phyloP scores from a whole-genome alignment of 2,888 invertebrate species.

The Trisateles emortualis region DNA sequence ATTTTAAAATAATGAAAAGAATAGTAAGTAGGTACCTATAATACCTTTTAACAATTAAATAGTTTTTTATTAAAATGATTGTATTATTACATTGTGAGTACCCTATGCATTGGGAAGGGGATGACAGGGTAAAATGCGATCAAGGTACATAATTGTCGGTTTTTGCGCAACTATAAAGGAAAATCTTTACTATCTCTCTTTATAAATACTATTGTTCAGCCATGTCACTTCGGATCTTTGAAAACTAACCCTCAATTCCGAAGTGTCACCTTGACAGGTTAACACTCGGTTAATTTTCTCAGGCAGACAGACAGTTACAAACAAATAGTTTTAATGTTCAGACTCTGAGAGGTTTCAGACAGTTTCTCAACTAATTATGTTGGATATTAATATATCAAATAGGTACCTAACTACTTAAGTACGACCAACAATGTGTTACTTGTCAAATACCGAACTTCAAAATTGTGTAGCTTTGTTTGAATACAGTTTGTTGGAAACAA shows the following conservation, averaged over 20 bases:
- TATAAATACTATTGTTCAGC: too few species aligned
- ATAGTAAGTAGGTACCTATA: too few species aligned
- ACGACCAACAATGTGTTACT: not conserved
- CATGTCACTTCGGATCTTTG: conserved; percentile 28
- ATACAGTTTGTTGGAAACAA: conserved; percentile 26
- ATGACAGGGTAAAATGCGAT: too few species aligned
- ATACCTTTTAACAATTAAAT: too few species aligned
- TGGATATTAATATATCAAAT: conserved; percentile 15
- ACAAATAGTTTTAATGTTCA: conserved; percentile 31
- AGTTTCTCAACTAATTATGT: conserved; percentile 30
- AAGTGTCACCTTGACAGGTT: conserved; percentile 50
- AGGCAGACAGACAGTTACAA: conserved; percentile 28
- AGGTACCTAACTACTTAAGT: not conserved
- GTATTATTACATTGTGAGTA: too few species aligned
- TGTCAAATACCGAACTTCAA: conserved; percentile 19
- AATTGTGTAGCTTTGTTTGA: conserved; percentile 19
- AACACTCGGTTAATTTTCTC: conserved; percentile 52
- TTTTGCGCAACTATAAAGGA: too few species aligned
- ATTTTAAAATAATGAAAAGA: too few species aligned
- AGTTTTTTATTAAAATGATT: too few species aligned
- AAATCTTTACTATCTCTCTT: too few species aligned
- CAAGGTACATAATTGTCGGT: too few species aligned
- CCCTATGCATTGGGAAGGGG: too few species aligned
- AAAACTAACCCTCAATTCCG: conserved; percentile 36
- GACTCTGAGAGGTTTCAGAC: conserved; percentile 4